phyloP scores from a whole-genome alignment of 2,797 vertebrate species.

The Acrossocheilus wenchowensis region DNA sequence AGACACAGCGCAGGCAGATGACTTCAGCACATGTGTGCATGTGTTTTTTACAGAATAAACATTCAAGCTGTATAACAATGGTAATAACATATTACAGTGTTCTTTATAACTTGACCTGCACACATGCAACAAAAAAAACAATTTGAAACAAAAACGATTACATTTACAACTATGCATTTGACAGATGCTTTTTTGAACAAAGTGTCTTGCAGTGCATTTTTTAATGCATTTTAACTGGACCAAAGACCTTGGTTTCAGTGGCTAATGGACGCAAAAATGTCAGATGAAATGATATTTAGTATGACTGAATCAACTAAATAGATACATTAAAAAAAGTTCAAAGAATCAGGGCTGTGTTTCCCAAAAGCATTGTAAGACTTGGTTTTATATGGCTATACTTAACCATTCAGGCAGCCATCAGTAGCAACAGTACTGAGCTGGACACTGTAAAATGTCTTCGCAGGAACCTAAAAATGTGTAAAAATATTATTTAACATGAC shows the following conservation, averaged over 20 bases:
- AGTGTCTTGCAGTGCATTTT: not conserved
- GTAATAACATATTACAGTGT: not conserved
- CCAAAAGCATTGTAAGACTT: not conserved
- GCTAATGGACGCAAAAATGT: not conserved
- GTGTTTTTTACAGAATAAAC: not conserved
- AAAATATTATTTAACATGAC: not conserved
- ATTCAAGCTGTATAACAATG: not conserved
- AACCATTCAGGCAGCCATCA: not conserved
- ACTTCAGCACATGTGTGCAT: constrained; percentile 12
- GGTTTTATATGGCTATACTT: not conserved
- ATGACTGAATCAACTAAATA: not conserved
- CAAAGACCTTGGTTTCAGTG: not conserved
- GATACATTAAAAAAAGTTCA: not conserved
- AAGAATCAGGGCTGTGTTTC: not conserved
- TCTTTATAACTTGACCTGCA: not conserved
- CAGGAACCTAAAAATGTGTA: not conserved
- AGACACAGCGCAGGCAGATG: constrained; percentile 63
- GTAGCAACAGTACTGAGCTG: not conserved
- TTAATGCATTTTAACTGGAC: not conserved
- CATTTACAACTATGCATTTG: not conserved
- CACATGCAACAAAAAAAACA: not conserved
- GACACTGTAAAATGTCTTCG: not conserved
- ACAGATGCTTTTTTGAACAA: not conserved
- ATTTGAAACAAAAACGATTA: not conserved
- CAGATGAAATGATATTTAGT: not conserved